These are phyloP conservation scores for Drosophila jambulina DNA, from an alignment of 1,140 invertebrate species.

Conservation along the genomic window DNA sequence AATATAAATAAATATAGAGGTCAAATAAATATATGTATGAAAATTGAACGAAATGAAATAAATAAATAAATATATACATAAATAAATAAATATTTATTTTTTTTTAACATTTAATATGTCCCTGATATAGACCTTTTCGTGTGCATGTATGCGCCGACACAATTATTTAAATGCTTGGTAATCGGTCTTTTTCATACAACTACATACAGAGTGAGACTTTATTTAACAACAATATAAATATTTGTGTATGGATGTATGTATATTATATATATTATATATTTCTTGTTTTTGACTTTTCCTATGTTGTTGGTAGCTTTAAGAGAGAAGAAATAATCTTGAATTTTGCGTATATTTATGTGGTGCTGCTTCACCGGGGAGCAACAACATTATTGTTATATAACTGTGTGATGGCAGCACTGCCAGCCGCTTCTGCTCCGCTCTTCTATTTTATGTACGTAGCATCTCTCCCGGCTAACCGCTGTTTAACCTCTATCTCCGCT, in stretches of 20 bases:
- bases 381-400: constrained; percentile 22
- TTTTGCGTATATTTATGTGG: constrained; percentile 22
- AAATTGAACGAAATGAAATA: no score
- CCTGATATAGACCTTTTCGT: constrained; percentile 8
- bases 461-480: constrained; percentile 18
- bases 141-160: constrained; percentile 1
- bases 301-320: constrained; percentile 34
- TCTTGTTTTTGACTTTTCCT: constrained; percentile 1
- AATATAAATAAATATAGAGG: no score
- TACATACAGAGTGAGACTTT: constrained; percentile 58
- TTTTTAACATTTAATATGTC: constrained; percentile 6
- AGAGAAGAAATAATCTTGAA: constrained; percentile 35
- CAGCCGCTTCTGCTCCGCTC: constrained; percentile 4
- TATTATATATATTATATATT: constrained; percentile 27
- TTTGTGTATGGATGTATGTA: constrained; percentile 49
- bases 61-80: no score
- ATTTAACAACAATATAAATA: constrained; percentile 58
- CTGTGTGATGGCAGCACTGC: constrained; percentile 23
- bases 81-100: no score
- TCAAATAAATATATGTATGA: no score
- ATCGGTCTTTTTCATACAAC: constrained; percentile 29
- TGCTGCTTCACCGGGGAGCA: constrained; percentile 35
- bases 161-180: constrained; percentile 28
- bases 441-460: constrained; percentile 14
- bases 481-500: constrained; percentile 22